A percentile compares a stretch with the other conserved stretches of the same genome.
Evolutionary conservation across 2,797 vertebrate genomes (phyloP).

Genomic region (Halcyon leucocephala): DNA sequence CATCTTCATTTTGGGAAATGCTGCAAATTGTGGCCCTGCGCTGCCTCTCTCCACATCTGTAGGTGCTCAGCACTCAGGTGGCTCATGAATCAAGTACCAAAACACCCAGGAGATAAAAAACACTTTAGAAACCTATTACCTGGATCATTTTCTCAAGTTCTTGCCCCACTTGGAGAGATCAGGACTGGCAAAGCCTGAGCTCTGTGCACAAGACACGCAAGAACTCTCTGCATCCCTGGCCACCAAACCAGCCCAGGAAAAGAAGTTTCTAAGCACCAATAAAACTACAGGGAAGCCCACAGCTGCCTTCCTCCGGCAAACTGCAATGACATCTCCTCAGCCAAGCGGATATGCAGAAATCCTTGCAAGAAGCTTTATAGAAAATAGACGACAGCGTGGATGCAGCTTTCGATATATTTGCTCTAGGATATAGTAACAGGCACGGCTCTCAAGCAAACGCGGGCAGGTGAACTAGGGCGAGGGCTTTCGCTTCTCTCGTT

Average conservation of each 20-base stretch:
- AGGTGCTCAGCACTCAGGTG: neutral
- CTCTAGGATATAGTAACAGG: slow-evolving; percentile 49
- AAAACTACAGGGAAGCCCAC: neutral
- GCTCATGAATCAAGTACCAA: neutral
- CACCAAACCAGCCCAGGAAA: neutral
- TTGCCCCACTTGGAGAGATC: neutral
- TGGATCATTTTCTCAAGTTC: fast-evolving
- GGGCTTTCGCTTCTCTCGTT: neutral
- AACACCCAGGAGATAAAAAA: fast-evolving
- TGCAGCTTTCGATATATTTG: slow-evolving; percentile 53
- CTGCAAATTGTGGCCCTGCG: fast-evolving
- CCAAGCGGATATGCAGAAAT: neutral
- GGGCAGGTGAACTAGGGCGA: neutral
- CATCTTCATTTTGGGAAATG: fast-evolving
- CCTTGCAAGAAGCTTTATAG: slow-evolving; percentile 64
- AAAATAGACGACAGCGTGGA: slow-evolving; percentile 43
- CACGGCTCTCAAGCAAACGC: slow-evolving; percentile 33
- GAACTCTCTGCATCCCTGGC: neutral
- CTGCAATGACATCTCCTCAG: neutral
- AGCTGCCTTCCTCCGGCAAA: neutral
- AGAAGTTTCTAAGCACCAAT: neutral
- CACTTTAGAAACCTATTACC: neutral
- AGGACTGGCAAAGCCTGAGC: neutral
- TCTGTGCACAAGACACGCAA: neutral
- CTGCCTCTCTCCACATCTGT: neutral